Evolutionary conservation across 2,888 invertebrate genomes (phyloP).

Genomic region (Exocentrus adspersus): DNA sequence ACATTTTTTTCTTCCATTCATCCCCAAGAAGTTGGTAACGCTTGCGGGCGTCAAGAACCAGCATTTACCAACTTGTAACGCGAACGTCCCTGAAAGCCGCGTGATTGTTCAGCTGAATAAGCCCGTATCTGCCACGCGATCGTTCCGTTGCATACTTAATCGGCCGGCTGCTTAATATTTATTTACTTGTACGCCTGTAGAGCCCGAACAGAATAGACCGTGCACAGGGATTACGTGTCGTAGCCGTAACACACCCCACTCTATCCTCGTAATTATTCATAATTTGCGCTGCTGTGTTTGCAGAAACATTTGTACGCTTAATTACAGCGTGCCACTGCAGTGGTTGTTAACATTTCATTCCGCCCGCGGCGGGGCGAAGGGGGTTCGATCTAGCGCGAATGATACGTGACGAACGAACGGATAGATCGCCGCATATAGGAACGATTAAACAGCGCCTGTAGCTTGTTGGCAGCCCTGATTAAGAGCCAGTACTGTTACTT

Average conservation of each 20-base stretch:
- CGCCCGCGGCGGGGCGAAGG: too few relatives aligned
- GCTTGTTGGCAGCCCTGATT: too few relatives aligned
- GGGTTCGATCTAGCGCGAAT: too few relatives aligned
- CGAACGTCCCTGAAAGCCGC: not conserved
- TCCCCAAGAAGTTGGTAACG: too few relatives aligned
- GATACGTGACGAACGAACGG: too few relatives aligned
- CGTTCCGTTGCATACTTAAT: not conserved
- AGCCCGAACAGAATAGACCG: not conserved
- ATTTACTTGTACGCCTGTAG: not conserved
- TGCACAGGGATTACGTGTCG: not conserved
- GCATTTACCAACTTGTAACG: too few relatives aligned
- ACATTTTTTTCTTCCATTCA: too few relatives aligned
- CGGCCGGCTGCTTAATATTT: not conserved
- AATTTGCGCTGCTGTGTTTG: slow-evolving; percentile 3
- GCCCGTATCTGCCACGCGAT: not conserved
- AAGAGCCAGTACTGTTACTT: too few relatives aligned
- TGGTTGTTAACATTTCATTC: not conserved
- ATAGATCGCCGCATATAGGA: too few relatives aligned
- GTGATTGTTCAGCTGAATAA: not conserved
- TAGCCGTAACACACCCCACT: not conserved
- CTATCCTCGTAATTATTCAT: slow-evolving; percentile 7
- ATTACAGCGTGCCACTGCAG: not conserved
- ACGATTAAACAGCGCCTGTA: too few relatives aligned
- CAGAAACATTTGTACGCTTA: slow-evolving; percentile 1
- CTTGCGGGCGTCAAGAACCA: too few relatives aligned